Conservation (phyloP, 2,797 vertebrate species). For the Sebastes itinus region DNA sequence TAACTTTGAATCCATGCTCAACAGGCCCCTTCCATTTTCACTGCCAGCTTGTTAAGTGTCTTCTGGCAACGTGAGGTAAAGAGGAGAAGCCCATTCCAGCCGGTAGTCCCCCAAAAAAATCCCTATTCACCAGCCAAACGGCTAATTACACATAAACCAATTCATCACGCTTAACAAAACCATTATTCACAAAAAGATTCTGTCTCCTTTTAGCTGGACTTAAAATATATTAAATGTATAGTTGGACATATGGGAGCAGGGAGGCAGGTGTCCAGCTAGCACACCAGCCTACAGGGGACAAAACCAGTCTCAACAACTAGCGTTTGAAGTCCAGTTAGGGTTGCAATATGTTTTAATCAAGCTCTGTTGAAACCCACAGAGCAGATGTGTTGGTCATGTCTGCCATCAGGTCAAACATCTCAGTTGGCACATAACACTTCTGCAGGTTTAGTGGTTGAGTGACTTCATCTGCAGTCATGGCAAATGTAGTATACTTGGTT, state of each 20-base stretch:
- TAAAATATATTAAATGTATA: background rate
- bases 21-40: slow-evolving; percentile 85
- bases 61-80: slow-evolving; percentile 79
- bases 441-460: background rate
- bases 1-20: slow-evolving; percentile 87
- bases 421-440: background rate
- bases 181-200: slow-evolving; percentile 13
- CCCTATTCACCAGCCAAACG: slow-evolving; percentile 22
- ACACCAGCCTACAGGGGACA: background rate
- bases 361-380: background rate
- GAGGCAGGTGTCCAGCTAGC: background rate
- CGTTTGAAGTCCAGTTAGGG: background rate
- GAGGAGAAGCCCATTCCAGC: slow-evolving; percentile 70
- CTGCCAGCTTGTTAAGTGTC: slow-evolving; percentile 87
- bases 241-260: background rate
- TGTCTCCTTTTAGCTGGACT: background rate
- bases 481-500: too few relatives aligned
- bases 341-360: background rate
- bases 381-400: background rate
- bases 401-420: background rate
- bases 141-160: slow-evolving; percentile 20
- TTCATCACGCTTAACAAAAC: slow-evolving; percentile 25
- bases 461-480: background rate
- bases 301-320: background rate
- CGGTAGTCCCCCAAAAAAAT: background rate